A percentile compares a stretch with the other conserved stretches of the same genome.
phyloP scores from a whole-genome alignment of 2,113 vertebrate species.

The Synodontis membranacea region DNA sequence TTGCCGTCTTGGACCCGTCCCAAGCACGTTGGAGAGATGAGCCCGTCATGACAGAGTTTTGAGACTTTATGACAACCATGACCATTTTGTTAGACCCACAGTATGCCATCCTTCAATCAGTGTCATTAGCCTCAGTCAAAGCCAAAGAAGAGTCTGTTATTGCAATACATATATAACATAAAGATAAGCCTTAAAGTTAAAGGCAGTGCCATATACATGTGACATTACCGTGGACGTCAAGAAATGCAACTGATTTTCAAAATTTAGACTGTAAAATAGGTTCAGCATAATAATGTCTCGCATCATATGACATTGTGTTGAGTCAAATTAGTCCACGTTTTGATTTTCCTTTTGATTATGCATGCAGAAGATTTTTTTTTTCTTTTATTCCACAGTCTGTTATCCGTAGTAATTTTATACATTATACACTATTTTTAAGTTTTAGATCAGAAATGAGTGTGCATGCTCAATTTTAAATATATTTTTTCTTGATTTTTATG shows the following conservation, averaged over 20 bases:
- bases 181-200: neutral
- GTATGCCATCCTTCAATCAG: conserved; percentile 30
- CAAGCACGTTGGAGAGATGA: conserved; percentile 66
- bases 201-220: neutral
- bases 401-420: neutral
- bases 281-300: neutral
- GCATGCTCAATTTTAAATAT: neutral
- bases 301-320: neutral
- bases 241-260: neutral
- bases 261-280: neutral
- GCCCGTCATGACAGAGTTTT: conserved; percentile 65
- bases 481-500: too few relatives aligned
- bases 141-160: conserved; percentile 18
- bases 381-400: neutral
- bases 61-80: conserved; percentile 46
- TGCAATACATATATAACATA: conserved; percentile 27
- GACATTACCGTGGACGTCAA: neutral
- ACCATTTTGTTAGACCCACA: conserved; percentile 46
- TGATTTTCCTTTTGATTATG: conserved; percentile 7
- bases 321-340: neutral
- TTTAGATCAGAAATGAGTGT: neutral
- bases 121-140: conserved; percentile 21
- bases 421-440: neutral
- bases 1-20: conserved; percentile 69
- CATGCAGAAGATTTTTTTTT: neutral